Base-by-base conservation (phyloP, 2,113 vertebrate genomes). In the Urocolius indicus region DNA sequence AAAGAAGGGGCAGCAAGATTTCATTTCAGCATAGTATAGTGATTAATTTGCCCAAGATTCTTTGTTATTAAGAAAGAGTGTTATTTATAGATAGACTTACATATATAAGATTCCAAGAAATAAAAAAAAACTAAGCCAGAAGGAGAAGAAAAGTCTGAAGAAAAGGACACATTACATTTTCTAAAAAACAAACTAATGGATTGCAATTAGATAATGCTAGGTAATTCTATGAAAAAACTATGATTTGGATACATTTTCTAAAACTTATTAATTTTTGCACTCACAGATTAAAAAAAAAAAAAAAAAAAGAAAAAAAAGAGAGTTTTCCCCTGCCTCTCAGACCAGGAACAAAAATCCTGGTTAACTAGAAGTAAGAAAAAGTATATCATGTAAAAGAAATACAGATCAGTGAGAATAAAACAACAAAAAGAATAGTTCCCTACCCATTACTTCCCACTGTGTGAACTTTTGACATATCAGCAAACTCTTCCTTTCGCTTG, bases 381-480 rank as follows among this genome's bases (percentile, higher is more conserved):
- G 69, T 84, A 77, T 65, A 86, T 93, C 11, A 67, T 36, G 73
- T 97, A 89, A 95, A 97, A 93, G 77, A 88, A 67, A 18, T 27
- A 93, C 96, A 97, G 95, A 97, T 97, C 94, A 97, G 90, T 97
- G 89, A 97, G 97, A 97, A 97, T 97, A 97, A 98, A 98, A 96
- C 92, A 97, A 98, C 90, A 96, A 96, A 97, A 97, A 96, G 96
- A 97, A 95, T 77, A 96, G 95, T 93, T 94, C 88, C 97, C 95
- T 98, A 98, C 98, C 98, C 98, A 96, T 98, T 97, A 97, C 97
- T 97, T 98, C 97, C 98, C 89, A 97, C 98, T 98, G 99, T 98
- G 98, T 98, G 98, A 97, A 98, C 98, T 97, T 98, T 98, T 97
- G 98, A 98, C 98, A 98, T 98, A 92, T 98, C 98, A 76, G 97